Conservation (phyloP, 64 coral and sea anemone genomes). For the Platygyra sinensis region DNA sequence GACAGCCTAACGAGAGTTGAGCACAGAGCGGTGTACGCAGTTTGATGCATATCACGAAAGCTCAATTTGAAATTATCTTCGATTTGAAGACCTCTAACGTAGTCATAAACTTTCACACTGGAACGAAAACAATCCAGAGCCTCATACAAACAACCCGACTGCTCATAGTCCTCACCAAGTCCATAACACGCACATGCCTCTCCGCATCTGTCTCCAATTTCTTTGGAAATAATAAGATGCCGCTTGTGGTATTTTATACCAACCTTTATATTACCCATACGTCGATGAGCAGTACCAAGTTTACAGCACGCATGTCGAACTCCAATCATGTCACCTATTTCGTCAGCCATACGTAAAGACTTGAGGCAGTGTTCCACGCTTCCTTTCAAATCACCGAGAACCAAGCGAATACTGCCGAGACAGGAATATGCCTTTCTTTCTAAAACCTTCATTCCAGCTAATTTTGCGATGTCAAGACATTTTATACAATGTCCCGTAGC, state of each 20-base stretch:
- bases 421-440: neutral
- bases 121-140: too few relatives aligned
- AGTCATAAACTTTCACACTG: too few relatives aligned
- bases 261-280: neutral
- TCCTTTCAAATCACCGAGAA: neutral
- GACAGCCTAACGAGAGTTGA: too few relatives aligned
- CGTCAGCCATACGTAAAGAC: neutral
- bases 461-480: neutral
- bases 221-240: neutral
- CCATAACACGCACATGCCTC: too few relatives aligned
- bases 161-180: too few relatives aligned
- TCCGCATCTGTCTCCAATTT: too few relatives aligned
- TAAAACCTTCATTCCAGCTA: neutral
- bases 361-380: neutral
- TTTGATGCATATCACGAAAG: too few relatives aligned
- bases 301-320: neutral
- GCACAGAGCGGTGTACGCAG: too few relatives aligned
- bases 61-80: too few relatives aligned
- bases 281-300: neutral
- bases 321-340: neutral
- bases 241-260: neutral
- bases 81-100: too few relatives aligned
- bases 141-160: too few relatives aligned
- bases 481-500: neutral
- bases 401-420: neutral